Conservation (phyloP, 2,888 invertebrate genomes). For the Lepidonotus clava region DNA sequence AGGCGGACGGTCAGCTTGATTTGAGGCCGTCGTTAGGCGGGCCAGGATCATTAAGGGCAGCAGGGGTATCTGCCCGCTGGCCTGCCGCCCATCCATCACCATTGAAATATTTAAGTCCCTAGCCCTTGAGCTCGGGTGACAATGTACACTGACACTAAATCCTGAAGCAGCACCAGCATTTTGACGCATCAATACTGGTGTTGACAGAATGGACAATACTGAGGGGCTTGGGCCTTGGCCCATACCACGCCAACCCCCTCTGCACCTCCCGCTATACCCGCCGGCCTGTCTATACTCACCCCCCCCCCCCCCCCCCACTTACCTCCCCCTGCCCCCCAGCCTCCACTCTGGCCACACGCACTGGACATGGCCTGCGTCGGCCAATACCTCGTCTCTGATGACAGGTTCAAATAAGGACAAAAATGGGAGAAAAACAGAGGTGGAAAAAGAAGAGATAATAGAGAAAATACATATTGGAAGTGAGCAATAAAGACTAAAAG, state of each 20-base stretch:
- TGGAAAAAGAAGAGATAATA: not conserved
- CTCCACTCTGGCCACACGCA: not conserved
- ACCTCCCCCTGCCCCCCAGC: not conserved
- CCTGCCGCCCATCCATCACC: slow-evolving; percentile 30
- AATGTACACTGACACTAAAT: slow-evolving; percentile 53
- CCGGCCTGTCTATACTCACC: no score
- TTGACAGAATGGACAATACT: slow-evolving; percentile 51
- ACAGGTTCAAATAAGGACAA: not conserved
- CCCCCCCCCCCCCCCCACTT: not conserved
- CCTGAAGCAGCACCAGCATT: slow-evolving; percentile 19
- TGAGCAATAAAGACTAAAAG: not conserved
- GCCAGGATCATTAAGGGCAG: slow-evolving; percentile 23
- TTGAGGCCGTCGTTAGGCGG: not conserved
- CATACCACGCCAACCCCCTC: not conserved
- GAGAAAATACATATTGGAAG: not conserved
- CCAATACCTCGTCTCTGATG: not conserved
- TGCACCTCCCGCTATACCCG: not conserved
- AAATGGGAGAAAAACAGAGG: not conserved
- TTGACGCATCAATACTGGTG: slow-evolving; percentile 50
- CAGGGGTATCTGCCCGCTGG: slow-evolving; percentile 1
- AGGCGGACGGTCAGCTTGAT: not conserved
- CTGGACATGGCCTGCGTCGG: not conserved
- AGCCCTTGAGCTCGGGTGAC: slow-evolving; percentile 46
- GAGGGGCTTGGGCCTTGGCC: not conserved
- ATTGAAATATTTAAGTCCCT: slow-evolving; percentile 50